A percentile compares a stretch with the other conserved stretches of the same genome.
These are phyloP conservation scores for Vanessa atalanta DNA, from an alignment of 1,140 invertebrate genomes.

Conservation along the genomic window DNA sequence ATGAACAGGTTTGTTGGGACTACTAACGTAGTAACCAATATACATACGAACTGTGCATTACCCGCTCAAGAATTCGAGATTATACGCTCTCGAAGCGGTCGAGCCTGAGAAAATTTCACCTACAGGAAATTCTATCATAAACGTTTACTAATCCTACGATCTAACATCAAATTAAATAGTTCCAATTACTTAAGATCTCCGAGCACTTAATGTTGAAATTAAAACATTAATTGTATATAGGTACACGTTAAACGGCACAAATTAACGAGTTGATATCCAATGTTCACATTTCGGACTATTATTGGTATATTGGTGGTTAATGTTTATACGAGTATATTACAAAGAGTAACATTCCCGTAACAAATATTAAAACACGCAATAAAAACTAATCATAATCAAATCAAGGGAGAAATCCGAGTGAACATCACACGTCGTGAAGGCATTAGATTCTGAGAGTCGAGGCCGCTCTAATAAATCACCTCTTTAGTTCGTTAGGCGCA, in stretches of 20 bases:
- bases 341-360: constrained; percentile 8
- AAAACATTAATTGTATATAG: constrained; percentile 22
- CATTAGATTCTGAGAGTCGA: constrained; percentile 65
- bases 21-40: constrained; percentile 75
- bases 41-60: constrained; percentile 72
- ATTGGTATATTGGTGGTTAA: neutral
- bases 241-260: constrained; percentile 14
- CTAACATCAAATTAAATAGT: constrained; percentile 21
- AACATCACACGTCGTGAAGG: constrained; percentile 72
- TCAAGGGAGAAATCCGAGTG: constrained; percentile 35
- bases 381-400: constrained; percentile 45
- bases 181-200: constrained; percentile 21
- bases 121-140: constrained; percentile 60
- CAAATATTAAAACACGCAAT: constrained; percentile 30
- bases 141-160: constrained; percentile 35
- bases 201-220: constrained; percentile 18
- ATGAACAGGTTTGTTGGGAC: constrained; percentile 69
- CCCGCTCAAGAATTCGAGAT: constrained; percentile 58
- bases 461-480: constrained; percentile 71
- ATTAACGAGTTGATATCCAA: constrained; percentile 8
- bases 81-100: constrained; percentile 51
- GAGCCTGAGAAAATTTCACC: constrained; percentile 74
- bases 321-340: constrained; percentile 5
- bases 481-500: constrained; percentile 73
- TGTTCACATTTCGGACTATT: neutral